Evolutionary conservation across 2,888 invertebrate genomes (phyloP).

Genomic region (Desoria tigrina): DNA sequence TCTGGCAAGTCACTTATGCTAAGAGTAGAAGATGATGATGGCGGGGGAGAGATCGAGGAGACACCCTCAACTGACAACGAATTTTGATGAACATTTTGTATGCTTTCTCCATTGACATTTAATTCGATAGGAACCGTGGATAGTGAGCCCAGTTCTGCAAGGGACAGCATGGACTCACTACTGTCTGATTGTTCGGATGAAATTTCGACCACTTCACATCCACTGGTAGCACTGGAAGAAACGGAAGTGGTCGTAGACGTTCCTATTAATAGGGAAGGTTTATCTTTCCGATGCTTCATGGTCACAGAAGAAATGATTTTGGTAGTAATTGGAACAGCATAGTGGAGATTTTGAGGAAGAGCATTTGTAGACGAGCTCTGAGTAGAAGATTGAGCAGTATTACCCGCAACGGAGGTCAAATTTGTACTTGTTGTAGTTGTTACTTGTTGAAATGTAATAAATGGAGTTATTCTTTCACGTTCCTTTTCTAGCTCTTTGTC

Average conservation of each 20-base stretch:
- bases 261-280: slow-evolving; percentile 15
- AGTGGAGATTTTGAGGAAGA: slow-evolving; percentile 6
- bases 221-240: slow-evolving; percentile 16
- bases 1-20: slow-evolving; percentile 16
- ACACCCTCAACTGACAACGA: slow-evolving; percentile 7
- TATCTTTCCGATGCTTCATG: slow-evolving; percentile 20
- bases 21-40: slow-evolving; percentile 18
- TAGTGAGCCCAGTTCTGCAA: neutral
- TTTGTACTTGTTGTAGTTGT: slow-evolving; percentile 53
- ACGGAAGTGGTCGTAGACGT: neutral
- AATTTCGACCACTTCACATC: neutral
- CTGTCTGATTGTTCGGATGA: neutral
- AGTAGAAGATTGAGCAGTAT: slow-evolving; percentile 25
- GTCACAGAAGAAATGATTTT: slow-evolving; percentile 35
- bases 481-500: slow-evolving; percentile 54
- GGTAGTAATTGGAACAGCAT: slow-evolving; percentile 7
- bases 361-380: slow-evolving; percentile 6
- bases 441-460: slow-evolving; percentile 54
- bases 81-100: slow-evolving; percentile 8
- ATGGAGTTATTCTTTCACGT: slow-evolving; percentile 53
- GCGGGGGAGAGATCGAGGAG: slow-evolving; percentile 38
- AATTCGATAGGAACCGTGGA: slow-evolving; percentile 11
- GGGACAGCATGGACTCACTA: slow-evolving; percentile 7
- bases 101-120: slow-evolving; percentile 31
- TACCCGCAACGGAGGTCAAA: slow-evolving; percentile 38